A percentile compares a stretch with the other conserved stretches of the same genome.
phyloP scores from a whole-genome alignment of 2,113 vertebrate genomes.

The Ursus arctos region DNA sequence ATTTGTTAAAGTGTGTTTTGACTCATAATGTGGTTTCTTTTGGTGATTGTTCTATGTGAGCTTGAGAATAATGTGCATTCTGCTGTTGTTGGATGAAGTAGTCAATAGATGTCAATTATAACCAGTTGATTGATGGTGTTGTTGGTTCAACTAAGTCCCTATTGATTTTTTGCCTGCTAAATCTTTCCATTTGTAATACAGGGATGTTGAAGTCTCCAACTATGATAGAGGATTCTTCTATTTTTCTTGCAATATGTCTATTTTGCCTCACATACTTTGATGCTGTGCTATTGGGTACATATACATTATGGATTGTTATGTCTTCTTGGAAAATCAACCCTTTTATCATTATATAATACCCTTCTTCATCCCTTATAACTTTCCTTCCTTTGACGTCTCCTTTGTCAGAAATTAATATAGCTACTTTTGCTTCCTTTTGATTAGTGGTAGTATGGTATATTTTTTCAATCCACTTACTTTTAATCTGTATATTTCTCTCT shows the following conservation, averaged over 20 bases:
- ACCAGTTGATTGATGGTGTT: not conserved
- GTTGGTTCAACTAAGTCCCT: constrained; percentile 9
- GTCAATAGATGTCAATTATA: constrained; percentile 48
- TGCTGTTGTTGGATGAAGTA: not conserved
- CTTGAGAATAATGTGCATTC: constrained; percentile 12
- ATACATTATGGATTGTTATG: not conserved
- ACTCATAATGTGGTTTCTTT: not conserved
- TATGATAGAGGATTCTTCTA: not conserved
- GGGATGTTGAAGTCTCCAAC: not conserved
- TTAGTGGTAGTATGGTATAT: not conserved
- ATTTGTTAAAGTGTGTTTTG: not conserved
- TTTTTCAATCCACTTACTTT: not conserved
- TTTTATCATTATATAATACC: not conserved
- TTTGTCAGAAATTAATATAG: not conserved
- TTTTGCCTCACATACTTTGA: not conserved
- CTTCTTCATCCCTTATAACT: not conserved
- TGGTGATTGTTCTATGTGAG: not conserved
- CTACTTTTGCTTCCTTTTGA: not conserved
- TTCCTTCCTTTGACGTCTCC: not conserved
- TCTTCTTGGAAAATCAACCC: not conserved
- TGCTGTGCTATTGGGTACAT: not conserved
- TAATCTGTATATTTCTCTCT: not conserved
- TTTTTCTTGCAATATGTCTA: not conserved
- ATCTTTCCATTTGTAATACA: constrained; percentile 19
- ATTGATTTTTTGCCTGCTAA: constrained; percentile 34